phyloP scores from a whole-genome alignment of 2,113 vertebrate species.

The Phasianus colchicus region DNA sequence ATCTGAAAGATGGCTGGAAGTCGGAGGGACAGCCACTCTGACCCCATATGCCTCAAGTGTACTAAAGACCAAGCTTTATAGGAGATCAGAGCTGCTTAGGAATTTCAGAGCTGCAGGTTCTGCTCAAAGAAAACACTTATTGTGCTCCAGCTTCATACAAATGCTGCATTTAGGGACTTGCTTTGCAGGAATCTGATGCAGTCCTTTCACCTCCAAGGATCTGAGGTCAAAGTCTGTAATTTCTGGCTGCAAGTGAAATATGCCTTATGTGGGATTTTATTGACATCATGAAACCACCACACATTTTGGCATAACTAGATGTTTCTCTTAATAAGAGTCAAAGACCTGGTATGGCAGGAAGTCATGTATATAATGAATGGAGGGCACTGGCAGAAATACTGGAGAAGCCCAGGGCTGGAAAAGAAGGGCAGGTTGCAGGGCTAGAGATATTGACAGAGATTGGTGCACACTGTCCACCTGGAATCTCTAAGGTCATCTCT shows the following conservation, averaged over 20 bases:
- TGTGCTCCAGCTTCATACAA: conserved; percentile 30
- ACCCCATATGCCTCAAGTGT: not conserved
- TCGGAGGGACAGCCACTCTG: not conserved
- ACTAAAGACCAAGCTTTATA: conserved; percentile 4
- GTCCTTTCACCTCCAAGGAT: conserved; percentile 22
- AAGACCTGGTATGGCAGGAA: not conserved
- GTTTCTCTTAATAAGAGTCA: not conserved
- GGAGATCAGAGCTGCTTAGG: conserved; percentile 36
- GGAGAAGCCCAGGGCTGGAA: not conserved
- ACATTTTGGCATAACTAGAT: not conserved
- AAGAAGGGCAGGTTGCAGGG: not conserved
- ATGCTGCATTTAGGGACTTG: conserved; percentile 1
- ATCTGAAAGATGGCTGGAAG: not conserved
- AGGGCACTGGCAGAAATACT: not conserved
- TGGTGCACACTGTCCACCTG: not conserved
- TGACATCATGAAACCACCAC: not conserved
- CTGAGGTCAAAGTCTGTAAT: conserved; percentile 37
- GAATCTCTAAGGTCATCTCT: not conserved
- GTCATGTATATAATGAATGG: not conserved
- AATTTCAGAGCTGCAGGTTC: conserved; percentile 42
- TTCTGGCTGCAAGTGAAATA: conserved; percentile 38
- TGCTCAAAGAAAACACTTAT: conserved; percentile 49
- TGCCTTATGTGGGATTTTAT: not conserved
- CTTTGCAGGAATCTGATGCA: conserved; percentile 26
- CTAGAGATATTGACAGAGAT: not conserved